Evolutionary conservation across 2,113 vertebrate species (phyloP).

Genomic region (Syngnathoides biaculeatus): DNA sequence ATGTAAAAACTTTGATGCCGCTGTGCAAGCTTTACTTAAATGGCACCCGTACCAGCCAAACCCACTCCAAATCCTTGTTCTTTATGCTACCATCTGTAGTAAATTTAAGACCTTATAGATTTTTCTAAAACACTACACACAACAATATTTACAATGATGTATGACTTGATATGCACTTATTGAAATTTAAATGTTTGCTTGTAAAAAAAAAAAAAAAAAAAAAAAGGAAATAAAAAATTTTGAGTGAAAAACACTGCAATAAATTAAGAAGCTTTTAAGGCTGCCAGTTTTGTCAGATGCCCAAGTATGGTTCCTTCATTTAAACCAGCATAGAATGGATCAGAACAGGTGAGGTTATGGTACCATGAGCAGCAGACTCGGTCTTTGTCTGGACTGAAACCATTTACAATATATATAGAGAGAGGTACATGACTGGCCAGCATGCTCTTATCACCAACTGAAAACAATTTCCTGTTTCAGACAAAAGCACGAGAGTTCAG

Average conservation of each 20-base stretch:
- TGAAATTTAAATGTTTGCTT: conserved; percentile 69
- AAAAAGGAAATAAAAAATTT: conserved; percentile 58
- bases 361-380: conserved; percentile 43
- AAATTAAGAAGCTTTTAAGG: conserved; percentile 76
- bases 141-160: conserved; percentile 67
- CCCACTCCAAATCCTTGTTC: conserved; percentile 57
- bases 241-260: conserved; percentile 65
- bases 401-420: conserved; percentile 2
- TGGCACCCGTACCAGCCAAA: conserved; percentile 58
- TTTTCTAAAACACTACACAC: conserved; percentile 67
- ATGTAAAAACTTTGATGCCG: conserved; percentile 55
- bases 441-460: conserved; percentile 31
- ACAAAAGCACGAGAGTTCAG: conserved; percentile 25
- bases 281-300: conserved; percentile 66
- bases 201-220: conserved; percentile 64
- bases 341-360: conserved; percentile 38
- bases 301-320: conserved; percentile 62
- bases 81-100: conserved; percentile 55
- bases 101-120: conserved; percentile 63
- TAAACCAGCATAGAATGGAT: conserved; percentile 63
- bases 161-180: conserved; percentile 63
- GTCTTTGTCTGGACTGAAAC: conserved; percentile 25
- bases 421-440: conserved; percentile 23
- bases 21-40: conserved; percentile 50
- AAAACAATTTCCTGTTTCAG: conserved; percentile 27